Base-by-base conservation (phyloP, 2,888 invertebrate genomes). In the Eledona agricola region DNA sequence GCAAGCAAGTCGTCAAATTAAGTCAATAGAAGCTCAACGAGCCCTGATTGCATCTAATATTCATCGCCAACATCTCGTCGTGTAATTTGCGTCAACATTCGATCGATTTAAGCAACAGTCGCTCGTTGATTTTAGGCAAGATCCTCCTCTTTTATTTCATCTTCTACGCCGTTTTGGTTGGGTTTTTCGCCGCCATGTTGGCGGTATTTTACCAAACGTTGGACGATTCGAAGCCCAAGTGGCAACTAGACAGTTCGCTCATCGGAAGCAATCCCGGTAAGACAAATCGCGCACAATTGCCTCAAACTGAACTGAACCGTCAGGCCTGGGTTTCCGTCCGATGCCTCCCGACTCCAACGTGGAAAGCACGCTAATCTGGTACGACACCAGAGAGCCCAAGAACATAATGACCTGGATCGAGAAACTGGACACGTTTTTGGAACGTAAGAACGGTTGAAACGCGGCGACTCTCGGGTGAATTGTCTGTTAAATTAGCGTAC, bases 321-420 rank as follows among this genome's bases (percentile, higher is more conserved):
- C 77, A 93, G 95, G 96, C 72, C 84, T 99, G 71, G 97, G 97
- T 62, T 98, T 96, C 81, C 85, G 97, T 73, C 99, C 99, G 58
- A 93, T 94, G 90, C 95, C 93, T 62, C 87, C 94, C 66, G 90
- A 90, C 68, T 84, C 85, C 53, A 94, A 92, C 76, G 93, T 95
- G 65, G 96, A 96, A 76, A 96, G 96, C 76, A 97, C 97, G 59
- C 85, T 99, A 70, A 91, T 99, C 78, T 93, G 95, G 89, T 97
- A 95, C 83, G 90, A 87, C 77, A 84, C 86, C 59, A 83, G 83
- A 65, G 86, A 88, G 72, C 83, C 83, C 71, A 87, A 88, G 47
- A 92, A 92, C 74, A 88, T 87, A 70, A 81, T 86, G 65, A 86
- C 88, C 72, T 94, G 93, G 93, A 85, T 88, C 61, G 79, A 81